Evolutionary conservation across 2,888 invertebrate species (phyloP).

Genomic region (Leistus spinibarbis): DNA sequence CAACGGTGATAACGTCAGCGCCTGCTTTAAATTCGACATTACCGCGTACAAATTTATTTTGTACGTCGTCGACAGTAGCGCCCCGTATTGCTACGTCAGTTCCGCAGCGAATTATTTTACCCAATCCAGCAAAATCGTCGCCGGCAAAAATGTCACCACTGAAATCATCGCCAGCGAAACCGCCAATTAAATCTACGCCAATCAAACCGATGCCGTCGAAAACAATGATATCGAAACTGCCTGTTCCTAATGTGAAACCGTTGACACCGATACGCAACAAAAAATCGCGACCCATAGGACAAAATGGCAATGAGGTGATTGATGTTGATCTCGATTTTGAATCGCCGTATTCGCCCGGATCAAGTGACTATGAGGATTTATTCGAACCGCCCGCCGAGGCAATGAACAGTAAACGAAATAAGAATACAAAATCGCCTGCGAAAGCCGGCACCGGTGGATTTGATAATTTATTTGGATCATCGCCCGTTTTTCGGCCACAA

Average conservation of each 20-base stretch:
- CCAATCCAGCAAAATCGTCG: conserved; percentile 59
- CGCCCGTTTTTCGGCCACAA: conserved; percentile 54
- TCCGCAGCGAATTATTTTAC: conserved; percentile 60
- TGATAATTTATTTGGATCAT: conserved; percentile 69
- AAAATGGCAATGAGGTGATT: conserved; percentile 57
- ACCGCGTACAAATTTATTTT: conserved; percentile 54
- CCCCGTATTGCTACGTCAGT: conserved; percentile 50
- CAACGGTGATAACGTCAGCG: conserved; percentile 53
- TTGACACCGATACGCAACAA: conserved; percentile 39
- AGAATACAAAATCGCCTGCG: conserved; percentile 47
- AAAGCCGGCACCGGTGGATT: conserved; percentile 55
- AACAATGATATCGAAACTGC: conserved; percentile 51
- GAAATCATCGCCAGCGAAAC: conserved; percentile 62
- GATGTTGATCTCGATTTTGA: conserved; percentile 74
- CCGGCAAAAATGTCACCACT: conserved; percentile 58
- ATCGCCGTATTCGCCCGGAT: conserved; percentile 88
- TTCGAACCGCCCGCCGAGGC: conserved; percentile 75
- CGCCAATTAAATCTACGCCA: conserved; percentile 64
- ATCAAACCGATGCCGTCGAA: conserved; percentile 62
- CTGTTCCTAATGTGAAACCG: conserved; percentile 50
- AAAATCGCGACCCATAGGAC: conserved; percentile 48
- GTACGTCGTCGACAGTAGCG: conserved; percentile 48
- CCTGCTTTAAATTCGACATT: conserved; percentile 49
- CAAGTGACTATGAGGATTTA: conserved; percentile 86
- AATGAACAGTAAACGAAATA: conserved; percentile 44